Percentiles rank a stretch among this genome's conserved stretches.
Conservation (phyloP, 1,140 invertebrate genomes). For the Protaetia brevitarsis region DNA sequence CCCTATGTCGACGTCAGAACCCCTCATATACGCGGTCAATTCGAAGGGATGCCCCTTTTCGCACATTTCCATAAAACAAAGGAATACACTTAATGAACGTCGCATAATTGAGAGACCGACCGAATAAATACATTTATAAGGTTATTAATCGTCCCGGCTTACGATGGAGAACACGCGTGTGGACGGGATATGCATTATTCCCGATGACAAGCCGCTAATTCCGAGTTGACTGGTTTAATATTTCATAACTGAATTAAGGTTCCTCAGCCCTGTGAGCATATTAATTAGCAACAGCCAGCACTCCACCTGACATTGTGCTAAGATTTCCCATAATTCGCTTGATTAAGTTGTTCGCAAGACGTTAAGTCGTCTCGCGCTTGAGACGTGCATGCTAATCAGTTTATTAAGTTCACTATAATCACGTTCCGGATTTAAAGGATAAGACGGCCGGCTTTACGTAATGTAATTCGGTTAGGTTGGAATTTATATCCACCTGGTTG, state of each 20-base stretch:
- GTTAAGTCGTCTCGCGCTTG: slow-evolving; percentile 28
- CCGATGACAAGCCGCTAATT: slow-evolving; percentile 34
- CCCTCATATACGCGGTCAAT: slow-evolving; percentile 24
- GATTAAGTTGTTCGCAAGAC: slow-evolving; percentile 33
- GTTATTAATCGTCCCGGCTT: slow-evolving; percentile 26
- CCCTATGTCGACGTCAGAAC: slow-evolving; percentile 5
- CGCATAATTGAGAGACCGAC: slow-evolving; percentile 27
- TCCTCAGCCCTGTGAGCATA: slow-evolving; percentile 32
- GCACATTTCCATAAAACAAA: slow-evolving; percentile 29
- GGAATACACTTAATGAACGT: slow-evolving; percentile 30
- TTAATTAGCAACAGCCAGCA: slow-evolving; percentile 29
- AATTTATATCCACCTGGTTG: slow-evolving; percentile 14
- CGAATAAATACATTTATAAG: slow-evolving; percentile 30
- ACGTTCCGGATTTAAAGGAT: slow-evolving; percentile 32
- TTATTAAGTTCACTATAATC: slow-evolving; percentile 36
- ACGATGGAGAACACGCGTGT: slow-evolving; percentile 22
- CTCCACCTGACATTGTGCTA: slow-evolving; percentile 33
- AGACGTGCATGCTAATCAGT: slow-evolving; percentile 35
- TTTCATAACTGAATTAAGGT: slow-evolving; percentile 36
- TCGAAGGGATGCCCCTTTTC: not conserved
- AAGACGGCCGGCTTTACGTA: slow-evolving; percentile 29
- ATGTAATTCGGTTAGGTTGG: slow-evolving; percentile 16
- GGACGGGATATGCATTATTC: slow-evolving; percentile 30
- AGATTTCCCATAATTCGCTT: slow-evolving; percentile 35
- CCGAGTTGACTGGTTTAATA: slow-evolving; percentile 31